phyloP scores from a whole-genome alignment of 2,888 invertebrate species.

The Polydrusus tereticollis region DNA sequence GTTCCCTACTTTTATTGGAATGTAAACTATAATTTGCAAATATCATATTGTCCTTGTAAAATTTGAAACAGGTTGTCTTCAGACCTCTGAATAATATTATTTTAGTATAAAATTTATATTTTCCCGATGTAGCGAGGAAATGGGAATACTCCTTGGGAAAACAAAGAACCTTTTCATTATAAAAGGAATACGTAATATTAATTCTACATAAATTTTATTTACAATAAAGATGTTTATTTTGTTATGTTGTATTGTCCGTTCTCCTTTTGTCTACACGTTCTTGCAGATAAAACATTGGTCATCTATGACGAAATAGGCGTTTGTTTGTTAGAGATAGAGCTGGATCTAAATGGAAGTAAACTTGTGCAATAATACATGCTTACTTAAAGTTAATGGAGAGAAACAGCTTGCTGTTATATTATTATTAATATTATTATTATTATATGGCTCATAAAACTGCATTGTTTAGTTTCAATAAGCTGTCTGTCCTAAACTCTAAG shows the following conservation, averaged over 20 bases:
- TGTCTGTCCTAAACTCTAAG: too few species aligned
- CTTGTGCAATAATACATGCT: too few species aligned
- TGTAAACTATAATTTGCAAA: constrained; percentile 1
- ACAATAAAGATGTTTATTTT: neutral
- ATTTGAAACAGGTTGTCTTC: neutral
- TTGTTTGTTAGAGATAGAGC: too few species aligned
- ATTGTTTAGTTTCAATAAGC: too few species aligned
- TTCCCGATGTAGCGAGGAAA: neutral
- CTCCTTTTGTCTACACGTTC: neutral
- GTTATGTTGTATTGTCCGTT: neutral
- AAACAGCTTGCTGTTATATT: too few species aligned
- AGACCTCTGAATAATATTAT: neutral
- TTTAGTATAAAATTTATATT: neutral
- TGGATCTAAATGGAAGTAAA: too few species aligned
- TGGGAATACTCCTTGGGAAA: neutral
- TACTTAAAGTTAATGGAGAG: too few species aligned
- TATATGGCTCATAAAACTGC: too few species aligned
- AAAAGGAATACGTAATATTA: neutral
- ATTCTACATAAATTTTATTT: neutral
- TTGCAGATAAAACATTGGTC: neutral
- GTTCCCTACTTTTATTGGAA: neutral
- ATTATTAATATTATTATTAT: too few species aligned
- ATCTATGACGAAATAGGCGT: too few species aligned
- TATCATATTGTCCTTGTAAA: neutral
- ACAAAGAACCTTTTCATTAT: neutral